Conservation (phyloP, 2,113 vertebrate species). For the Ailuropoda melanoleuca region DNA sequence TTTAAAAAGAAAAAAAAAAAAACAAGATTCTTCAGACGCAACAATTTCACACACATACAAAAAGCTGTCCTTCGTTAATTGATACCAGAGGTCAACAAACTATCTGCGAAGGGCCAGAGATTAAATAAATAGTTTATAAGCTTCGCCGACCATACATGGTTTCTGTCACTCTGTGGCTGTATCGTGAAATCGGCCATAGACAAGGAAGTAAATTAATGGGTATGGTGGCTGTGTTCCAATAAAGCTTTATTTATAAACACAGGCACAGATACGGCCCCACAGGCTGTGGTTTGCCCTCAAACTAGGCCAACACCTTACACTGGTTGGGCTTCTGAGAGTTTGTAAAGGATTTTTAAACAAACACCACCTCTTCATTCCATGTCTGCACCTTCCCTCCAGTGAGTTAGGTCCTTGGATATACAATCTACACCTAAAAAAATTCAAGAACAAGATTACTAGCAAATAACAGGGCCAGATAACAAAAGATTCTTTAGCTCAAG, state of each 20-base stretch:
- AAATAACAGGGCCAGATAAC: background rate
- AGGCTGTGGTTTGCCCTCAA: background rate
- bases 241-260: background rate
- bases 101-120: background rate
- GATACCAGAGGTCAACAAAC: background rate
- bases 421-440: background rate
- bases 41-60: background rate
- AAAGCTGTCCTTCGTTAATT: background rate
- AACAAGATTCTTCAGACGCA: background rate
- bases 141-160: background rate
- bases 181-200: background rate
- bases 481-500: background rate
- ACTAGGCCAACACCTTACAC: background rate
- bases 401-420: background rate
- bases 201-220: background rate
- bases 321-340: background rate
- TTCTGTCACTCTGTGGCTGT: background rate
- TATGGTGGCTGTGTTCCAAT: background rate
- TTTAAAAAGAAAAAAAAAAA: background rate
- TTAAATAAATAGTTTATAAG: background rate
- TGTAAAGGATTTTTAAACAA: conserved; percentile 34
- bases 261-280: background rate
- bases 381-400: background rate
- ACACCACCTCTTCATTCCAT: background rate
- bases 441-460: conserved; percentile 30